Evolutionary conservation across 1,140 invertebrate species (phyloP), one percentile per base, ranked within the genome.

Genomic region (Drosophila kepulauana): DNA sequence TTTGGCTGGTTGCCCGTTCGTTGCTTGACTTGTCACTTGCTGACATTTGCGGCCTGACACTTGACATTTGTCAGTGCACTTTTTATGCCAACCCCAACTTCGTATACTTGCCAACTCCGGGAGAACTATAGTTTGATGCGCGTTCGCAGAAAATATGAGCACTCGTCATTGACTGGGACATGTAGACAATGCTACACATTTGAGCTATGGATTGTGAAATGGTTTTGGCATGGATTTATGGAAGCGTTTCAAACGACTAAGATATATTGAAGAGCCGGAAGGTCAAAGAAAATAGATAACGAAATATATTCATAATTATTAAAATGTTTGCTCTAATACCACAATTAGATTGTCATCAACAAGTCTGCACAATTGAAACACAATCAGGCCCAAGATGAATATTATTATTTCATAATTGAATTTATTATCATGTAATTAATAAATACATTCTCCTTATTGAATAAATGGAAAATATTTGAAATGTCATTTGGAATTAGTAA

Each of bases 31-130:
- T 78, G 78, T 80, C 78, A 80, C 64, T 80, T 65, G 78, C 63
- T 77, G 78, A 78, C 78, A 80, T 74, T 80, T 80, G 78, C 75
- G 78, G 78, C 75, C 70, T 69, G 78, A 80, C 78, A 80, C 78
- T 80, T 74, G 78, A 74, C 75, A 73, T 80, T 80, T 77, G 78
- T 78, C 75, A 69, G 64, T 69, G 75, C 64, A 68, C 33, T 80
- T 77, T 63, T 76, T 71, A 15, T 43, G 11, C 33, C 15, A 5
- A 5, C 11, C 45, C 15, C 54, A 41, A 45, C 45, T 71, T 28
- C 30, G 15, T 71, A 65, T 62, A 30, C 62, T 56, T 52, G 52
- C 52, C 56, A 33, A 38, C 33, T 52, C 3, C 28, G 13, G 13
- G 7, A 25, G 8, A 25, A 35, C 35, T 28, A 56, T 10, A 57